Evolutionary conservation across 1,140 invertebrate genomes (phyloP).

Genomic region (Drosophila aff.): DNA sequence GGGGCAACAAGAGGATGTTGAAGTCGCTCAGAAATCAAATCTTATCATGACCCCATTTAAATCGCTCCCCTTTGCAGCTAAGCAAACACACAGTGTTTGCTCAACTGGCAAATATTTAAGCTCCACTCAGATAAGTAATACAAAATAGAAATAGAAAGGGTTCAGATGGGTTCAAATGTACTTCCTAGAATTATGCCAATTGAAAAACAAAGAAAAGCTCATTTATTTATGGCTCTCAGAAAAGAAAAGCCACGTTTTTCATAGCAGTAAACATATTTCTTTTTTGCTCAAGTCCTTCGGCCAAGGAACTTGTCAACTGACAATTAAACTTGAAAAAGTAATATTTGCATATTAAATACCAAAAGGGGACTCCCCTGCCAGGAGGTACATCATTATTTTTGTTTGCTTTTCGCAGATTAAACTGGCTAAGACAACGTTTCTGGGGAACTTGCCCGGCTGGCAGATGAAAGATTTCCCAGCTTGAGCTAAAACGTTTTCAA

Average conservation of each 20-base stretch:
- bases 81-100: constrained; percentile 49
- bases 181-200: constrained; percentile 1
- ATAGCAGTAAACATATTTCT: neutral
- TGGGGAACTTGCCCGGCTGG: constrained; percentile 29
- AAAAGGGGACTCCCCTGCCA: neutral
- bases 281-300: too few relatives aligned
- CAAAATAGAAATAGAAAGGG: constrained; percentile 19
- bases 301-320: constrained; percentile 10
- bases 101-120: constrained; percentile 37
- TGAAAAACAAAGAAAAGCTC: constrained; percentile 16
- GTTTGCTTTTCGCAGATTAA: constrained; percentile 10
- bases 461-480: constrained; percentile 52
- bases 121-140: constrained; percentile 9
- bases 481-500: constrained; percentile 59
- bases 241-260: neutral
- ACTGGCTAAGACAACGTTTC: constrained; percentile 8
- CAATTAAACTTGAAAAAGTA: constrained; percentile 56
- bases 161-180: neutral
- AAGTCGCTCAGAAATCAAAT: constrained; percentile 8
- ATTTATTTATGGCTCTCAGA: constrained; percentile 12
- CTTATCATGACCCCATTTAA: constrained; percentile 47
- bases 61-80: constrained; percentile 45
- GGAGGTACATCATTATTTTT: constrained; percentile 5
- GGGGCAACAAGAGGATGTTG: constrained; percentile 1
- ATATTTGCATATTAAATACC: constrained; percentile 36